A percentile compares a stretch with the other conserved stretches of the same genome.
Conservation (phyloP, 2,797 vertebrate genomes). For the Echeneis naucrates region DNA sequence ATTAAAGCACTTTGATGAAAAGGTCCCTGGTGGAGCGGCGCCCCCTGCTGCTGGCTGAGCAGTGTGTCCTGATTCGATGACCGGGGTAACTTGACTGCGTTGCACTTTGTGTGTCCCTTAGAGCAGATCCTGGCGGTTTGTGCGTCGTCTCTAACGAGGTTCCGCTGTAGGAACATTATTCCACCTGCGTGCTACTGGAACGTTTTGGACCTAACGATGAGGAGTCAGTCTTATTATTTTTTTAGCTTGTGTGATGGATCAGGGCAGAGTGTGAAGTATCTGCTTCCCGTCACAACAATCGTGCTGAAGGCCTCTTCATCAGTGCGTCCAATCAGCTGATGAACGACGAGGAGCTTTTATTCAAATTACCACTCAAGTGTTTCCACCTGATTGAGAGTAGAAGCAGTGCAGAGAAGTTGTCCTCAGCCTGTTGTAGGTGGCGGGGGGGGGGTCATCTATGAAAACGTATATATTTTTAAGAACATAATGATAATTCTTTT, state of each 20-base stretch:
- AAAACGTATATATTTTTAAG: slow-evolving; percentile 13
- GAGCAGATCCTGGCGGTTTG: slow-evolving; percentile 5
- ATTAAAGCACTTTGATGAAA: slow-evolving; percentile 68
- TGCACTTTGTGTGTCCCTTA: slow-evolving; percentile 20
- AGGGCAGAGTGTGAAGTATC: slow-evolving; percentile 9
- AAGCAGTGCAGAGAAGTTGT: slow-evolving; percentile 34
- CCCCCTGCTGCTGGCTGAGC: slow-evolving; percentile 24
- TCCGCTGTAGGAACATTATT: no score
- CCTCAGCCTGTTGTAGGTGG: no score
- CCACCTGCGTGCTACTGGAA: no score
- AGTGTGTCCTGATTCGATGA: slow-evolving; percentile 5
- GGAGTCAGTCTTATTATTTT: background rate
- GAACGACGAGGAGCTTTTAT: slow-evolving; percentile 23
- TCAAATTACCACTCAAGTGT: slow-evolving; percentile 29
- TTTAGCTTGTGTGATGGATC: slow-evolving; percentile 12
- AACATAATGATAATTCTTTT: background rate
- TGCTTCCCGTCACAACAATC: slow-evolving; percentile 23
- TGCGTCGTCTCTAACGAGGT: no score
- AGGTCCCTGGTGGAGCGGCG: background rate
- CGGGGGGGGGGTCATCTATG: background rate
- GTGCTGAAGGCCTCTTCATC: slow-evolving; percentile 41
- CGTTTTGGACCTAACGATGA: slow-evolving; percentile 54
- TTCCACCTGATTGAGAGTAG: slow-evolving; percentile 34
- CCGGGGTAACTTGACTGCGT: slow-evolving; percentile 35
- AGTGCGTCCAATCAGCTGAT: slow-evolving; percentile 56